A percentile compares a stretch with the other conserved stretches of the same genome.
Evolutionary conservation across 1,140 invertebrate genomes (phyloP).

Genomic region (Ladona fulva): DNA sequence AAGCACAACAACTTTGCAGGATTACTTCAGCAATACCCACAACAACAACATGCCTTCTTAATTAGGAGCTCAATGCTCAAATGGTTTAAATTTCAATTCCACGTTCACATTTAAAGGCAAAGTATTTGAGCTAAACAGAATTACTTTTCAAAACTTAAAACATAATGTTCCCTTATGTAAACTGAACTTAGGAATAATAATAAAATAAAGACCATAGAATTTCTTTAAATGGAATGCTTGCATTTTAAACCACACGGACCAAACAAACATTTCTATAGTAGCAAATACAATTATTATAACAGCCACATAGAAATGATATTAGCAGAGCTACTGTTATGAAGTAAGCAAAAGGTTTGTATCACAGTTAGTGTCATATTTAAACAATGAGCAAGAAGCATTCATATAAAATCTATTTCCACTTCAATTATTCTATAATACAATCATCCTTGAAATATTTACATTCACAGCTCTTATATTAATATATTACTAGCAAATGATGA

Average conservation of each 20-base stretch:
- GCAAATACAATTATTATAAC: background rate
- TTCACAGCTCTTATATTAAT: background rate
- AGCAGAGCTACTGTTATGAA: background rate
- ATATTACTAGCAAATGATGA: conserved; percentile 5
- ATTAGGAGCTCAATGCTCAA: background rate
- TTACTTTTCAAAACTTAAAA: background rate
- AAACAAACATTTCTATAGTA: background rate
- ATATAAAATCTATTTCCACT: background rate
- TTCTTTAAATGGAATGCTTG: conserved; percentile 4
- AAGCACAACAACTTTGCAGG: background rate
- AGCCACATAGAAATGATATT: background rate
- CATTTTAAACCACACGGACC: background rate
- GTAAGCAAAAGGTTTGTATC: conserved; percentile 1
- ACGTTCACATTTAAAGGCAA: background rate
- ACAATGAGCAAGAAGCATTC: conserved; percentile 9
- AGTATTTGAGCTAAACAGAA: background rate
- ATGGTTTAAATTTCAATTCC: background rate
- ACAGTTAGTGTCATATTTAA: conserved; percentile 3
- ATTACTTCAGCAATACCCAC: background rate
- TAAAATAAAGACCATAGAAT: background rate
- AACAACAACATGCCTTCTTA: conserved; percentile 1
- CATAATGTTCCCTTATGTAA: background rate
- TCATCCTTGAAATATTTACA: conserved; percentile 7
- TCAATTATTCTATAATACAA: background rate
- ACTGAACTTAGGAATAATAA: background rate